These are phyloP conservation scores for Sylvia atricapilla DNA, from an alignment of 2,113 vertebrate species.

Conservation along the genomic window DNA sequence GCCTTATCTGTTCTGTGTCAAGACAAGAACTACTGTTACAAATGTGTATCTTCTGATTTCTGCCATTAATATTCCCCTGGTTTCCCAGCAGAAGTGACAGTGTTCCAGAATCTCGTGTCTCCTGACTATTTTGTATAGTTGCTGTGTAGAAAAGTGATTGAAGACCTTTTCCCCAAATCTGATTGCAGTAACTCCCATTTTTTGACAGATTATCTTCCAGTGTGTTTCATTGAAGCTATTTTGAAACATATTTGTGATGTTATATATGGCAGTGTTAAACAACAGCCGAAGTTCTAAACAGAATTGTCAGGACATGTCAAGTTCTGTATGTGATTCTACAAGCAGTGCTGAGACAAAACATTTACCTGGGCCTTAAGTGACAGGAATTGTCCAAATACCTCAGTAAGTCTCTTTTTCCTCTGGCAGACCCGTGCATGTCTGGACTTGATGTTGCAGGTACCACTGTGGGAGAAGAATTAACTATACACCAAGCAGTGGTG, in stretches of 20 bases:
- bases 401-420: background rate
- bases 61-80: background rate
- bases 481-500: background rate
- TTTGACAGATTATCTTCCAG: background rate
- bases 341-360: background rate
- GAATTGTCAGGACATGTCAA: background rate
- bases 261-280: background rate
- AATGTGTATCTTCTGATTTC: background rate
- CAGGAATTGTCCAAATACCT: background rate
- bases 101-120: background rate
- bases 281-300: background rate
- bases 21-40: background rate
- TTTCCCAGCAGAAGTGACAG: background rate
- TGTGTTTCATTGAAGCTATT: background rate
- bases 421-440: background rate
- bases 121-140: background rate
- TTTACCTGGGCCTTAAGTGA: background rate
- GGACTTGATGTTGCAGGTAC: background rate
- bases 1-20: background rate
- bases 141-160: rapidly evolving
- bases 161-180: background rate
- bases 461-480: background rate
- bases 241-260: background rate
- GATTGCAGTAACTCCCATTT: background rate
- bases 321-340: background rate